Base-by-base conservation (phyloP, 2,797 vertebrate species). In the Selene dorsalis region DNA sequence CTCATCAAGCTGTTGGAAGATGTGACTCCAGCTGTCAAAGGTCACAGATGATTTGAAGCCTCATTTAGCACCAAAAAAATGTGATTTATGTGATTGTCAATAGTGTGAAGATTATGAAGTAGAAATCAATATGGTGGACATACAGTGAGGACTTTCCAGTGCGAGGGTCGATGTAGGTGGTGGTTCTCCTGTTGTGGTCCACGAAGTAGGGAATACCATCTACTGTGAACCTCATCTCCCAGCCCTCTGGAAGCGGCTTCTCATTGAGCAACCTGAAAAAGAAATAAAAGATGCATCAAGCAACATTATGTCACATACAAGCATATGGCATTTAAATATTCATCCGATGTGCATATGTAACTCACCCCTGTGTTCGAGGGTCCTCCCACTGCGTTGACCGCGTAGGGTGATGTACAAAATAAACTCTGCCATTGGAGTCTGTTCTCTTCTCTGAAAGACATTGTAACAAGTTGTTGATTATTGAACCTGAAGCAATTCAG, bases 211-310 rank as follows among this genome's bases (percentile, higher is more conserved):
- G 97, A 94, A 97, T 97, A 16, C 97, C 97, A 50, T 99, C 97
- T 28, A 99, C 98, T 13, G 97, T 99, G 89, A 99, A 99, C 89
- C 98, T 94, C 98, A 99, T 99, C 94, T 99, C 98, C 98, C 98
- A 99, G 73, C 98, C 98, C 90, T 99, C 98, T 43, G 98, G 98
- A 84, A 99, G 95, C 0, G 97, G 97, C 75, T 99, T 98, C 86
- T 99, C 98, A 88, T 99, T 99, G 89, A 99, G 89, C 28, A 98
- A 94, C 73, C 98, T 99, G 69, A 47, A 76, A 65, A 47, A 59
- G 0, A 0, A 47, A 41, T 12, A 41, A 41, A 14, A 13, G 6
- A 69, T 28, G 0, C 5, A 35, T 11, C 3, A 26, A 60, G 52
- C n/a, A 4, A 55, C 64, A 6, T 4, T 3, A 45, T n/a, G 20